A percentile compares a stretch with the other conserved stretches of the same genome.
Conservation (phyloP, 2,797 vertebrate species). For the Sus cebifrons region DNA sequence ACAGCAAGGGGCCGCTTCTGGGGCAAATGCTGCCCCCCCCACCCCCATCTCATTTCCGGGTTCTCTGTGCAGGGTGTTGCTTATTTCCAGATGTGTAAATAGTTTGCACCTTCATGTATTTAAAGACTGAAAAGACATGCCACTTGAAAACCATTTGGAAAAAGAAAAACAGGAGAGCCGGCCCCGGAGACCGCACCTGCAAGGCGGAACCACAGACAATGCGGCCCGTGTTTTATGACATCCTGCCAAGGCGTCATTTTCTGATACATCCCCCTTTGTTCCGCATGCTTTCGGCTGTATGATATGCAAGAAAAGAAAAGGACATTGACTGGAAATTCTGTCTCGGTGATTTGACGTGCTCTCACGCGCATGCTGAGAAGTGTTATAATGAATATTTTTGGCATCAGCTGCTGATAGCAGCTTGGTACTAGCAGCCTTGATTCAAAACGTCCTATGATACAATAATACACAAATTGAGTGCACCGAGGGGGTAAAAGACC, state of each 20-base stretch:
- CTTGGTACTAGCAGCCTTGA: constrained; percentile 76
- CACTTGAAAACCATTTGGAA: constrained; percentile 79
- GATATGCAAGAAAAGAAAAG: constrained; percentile 75
- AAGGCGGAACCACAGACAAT: too few species aligned
- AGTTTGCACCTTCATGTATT: constrained; percentile 77
- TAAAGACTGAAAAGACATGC: constrained; percentile 79
- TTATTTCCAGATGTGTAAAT: constrained; percentile 79
- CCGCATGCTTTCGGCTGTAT: constrained; percentile 63
- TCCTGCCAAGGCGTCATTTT: constrained; percentile 71
- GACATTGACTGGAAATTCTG: constrained; percentile 67
- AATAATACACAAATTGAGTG: constrained; percentile 72
- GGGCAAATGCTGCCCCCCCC: background rate
- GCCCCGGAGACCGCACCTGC: background rate
- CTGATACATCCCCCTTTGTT: constrained; percentile 79
- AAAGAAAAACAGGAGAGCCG: constrained; percentile 74
- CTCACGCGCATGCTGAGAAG: constrained; percentile 80
- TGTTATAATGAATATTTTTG: constrained; percentile 82
- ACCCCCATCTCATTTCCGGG: background rate
- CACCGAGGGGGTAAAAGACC: background rate
- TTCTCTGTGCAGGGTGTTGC: constrained; percentile 75
- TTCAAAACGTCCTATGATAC: constrained; percentile 76
- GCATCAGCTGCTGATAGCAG: constrained; percentile 81
- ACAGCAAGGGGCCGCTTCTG: background rate
- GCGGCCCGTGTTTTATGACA: constrained; percentile 64
- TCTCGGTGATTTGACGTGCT: constrained; percentile 77